Evolutionary conservation across 2,797 vertebrate genomes (phyloP).

Genomic region (Syndactyla subalaris): DNA sequence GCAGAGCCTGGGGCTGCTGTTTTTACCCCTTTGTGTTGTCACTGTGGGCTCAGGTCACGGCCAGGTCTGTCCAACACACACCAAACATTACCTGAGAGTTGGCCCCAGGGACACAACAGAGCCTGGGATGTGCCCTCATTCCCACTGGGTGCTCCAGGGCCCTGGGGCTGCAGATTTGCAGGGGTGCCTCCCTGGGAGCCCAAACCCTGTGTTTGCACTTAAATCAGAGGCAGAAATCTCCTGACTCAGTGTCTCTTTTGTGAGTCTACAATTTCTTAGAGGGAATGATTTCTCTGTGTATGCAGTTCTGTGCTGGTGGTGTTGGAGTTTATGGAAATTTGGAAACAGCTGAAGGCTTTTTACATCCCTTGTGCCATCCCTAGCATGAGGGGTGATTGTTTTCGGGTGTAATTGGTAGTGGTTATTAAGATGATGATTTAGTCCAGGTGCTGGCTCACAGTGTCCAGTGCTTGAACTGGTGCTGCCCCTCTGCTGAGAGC

Average conservation of each 20-base stretch:
- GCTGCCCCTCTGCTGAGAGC: conserved; percentile 40
- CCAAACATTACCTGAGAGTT: background rate
- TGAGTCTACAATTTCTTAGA: accelerated
- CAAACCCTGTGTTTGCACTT: accelerated
- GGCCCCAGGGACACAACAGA: background rate
- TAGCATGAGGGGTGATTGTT: background rate
- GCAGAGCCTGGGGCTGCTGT: background rate
- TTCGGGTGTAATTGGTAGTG: background rate
- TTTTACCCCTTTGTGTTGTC: background rate
- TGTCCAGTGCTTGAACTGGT: background rate
- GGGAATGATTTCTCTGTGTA: background rate
- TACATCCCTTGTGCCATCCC: background rate
- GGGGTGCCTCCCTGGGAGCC: accelerated
- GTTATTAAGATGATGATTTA: background rate
- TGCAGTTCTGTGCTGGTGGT: background rate
- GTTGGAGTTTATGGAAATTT: background rate
- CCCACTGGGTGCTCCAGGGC: background rate
- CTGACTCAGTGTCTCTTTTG: background rate
- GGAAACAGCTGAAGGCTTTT: background rate
- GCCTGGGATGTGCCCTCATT: no score
- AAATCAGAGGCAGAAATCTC: background rate
- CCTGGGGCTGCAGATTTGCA: background rate
- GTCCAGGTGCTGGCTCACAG: background rate
- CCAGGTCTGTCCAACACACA: background rate
- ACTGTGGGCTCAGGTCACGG: background rate